Evolutionary conservation across 2,797 vertebrate species (phyloP).

Genomic region (Sorex maritimensis): DNA sequence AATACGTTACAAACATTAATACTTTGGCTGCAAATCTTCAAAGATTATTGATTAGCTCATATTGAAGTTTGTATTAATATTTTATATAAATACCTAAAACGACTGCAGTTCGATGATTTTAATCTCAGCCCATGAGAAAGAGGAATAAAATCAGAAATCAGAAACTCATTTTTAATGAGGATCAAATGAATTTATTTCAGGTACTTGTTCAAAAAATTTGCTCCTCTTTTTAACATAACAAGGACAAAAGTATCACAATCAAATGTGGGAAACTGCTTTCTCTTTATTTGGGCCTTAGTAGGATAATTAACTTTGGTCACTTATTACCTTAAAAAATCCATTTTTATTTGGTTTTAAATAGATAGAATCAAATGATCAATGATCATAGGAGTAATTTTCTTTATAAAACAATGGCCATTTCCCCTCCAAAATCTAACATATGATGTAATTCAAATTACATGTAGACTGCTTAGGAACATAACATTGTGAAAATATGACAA

Average conservation of each 20-base stretch:
- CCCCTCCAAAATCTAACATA: constrained; percentile 79
- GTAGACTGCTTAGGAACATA: constrained; percentile 66
- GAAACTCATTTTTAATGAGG: not conserved
- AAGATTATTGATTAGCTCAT: constrained; percentile 35
- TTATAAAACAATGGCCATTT: constrained; percentile 76
- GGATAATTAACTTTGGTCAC: constrained; percentile 84
- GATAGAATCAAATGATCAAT: constrained; percentile 60
- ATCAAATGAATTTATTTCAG: constrained; percentile 61
- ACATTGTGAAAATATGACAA: constrained; percentile 62
- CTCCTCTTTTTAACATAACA: constrained; percentile 77
- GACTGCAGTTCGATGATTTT: constrained; percentile 27
- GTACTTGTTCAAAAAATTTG: constrained; percentile 64
- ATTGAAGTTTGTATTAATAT: constrained; percentile 42
- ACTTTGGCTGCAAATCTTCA: constrained; percentile 62
- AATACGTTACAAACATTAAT: constrained; percentile 57
- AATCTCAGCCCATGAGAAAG: constrained; percentile 20
- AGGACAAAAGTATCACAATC: constrained; percentile 73
- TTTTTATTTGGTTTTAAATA: constrained; percentile 80
- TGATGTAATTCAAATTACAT: constrained; percentile 74
- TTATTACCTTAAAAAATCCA: constrained; percentile 71
- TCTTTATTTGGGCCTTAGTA: constrained; percentile 83
- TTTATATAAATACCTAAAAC: not conserved
- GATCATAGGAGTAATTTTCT: constrained; percentile 77
- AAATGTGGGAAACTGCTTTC: constrained; percentile 80
- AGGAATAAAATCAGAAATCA: constrained; percentile 66